Conservation (phyloP, 35 echinoderm and acorn worm species). For the Diadema setosum region DNA sequence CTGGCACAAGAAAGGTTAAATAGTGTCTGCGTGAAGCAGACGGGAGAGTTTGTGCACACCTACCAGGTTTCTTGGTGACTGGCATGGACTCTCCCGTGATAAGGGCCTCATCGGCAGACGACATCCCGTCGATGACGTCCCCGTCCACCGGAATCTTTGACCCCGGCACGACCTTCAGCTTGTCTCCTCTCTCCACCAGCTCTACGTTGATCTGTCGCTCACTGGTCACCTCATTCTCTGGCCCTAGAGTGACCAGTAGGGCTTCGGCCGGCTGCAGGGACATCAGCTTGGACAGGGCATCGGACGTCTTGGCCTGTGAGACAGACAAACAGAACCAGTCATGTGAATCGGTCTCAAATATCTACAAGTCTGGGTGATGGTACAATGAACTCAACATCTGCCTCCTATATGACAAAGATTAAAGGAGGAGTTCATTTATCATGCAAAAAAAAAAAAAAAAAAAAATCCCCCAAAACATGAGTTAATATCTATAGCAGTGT, state of each 20-base stretch:
- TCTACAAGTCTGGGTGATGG: too few relatives aligned
- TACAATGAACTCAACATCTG: too few relatives aligned
- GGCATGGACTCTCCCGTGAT: constrained; percentile 99
- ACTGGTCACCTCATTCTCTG: constrained; percentile 50
- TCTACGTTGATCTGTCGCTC: constrained; percentile 75
- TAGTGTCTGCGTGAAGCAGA: too few relatives aligned
- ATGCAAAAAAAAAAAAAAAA: too few relatives aligned
- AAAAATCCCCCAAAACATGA: too few relatives aligned
- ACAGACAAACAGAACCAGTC: neutral
- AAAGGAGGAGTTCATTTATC: too few relatives aligned
- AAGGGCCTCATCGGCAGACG: constrained; percentile 79
- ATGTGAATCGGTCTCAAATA: too few relatives aligned
- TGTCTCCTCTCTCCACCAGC: constrained; percentile 72
- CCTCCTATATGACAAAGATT: too few relatives aligned
- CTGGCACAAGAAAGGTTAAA: too few relatives aligned
- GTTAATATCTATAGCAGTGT: too few relatives aligned
- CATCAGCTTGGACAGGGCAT: constrained; percentile 96
- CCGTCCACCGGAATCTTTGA: constrained; percentile 96
- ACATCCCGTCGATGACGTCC: constrained; percentile 83
- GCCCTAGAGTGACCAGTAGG: constrained; percentile 59
- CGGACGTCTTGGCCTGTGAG: constrained; percentile 86
- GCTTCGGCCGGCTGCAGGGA: constrained; percentile 93
- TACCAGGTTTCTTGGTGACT: constrained; percentile 92
- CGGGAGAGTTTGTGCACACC: too few relatives aligned
- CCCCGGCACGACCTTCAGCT: constrained; percentile 82